phyloP scores from a whole-genome alignment of 2,113 vertebrate species.

The Galbula dea region DNA sequence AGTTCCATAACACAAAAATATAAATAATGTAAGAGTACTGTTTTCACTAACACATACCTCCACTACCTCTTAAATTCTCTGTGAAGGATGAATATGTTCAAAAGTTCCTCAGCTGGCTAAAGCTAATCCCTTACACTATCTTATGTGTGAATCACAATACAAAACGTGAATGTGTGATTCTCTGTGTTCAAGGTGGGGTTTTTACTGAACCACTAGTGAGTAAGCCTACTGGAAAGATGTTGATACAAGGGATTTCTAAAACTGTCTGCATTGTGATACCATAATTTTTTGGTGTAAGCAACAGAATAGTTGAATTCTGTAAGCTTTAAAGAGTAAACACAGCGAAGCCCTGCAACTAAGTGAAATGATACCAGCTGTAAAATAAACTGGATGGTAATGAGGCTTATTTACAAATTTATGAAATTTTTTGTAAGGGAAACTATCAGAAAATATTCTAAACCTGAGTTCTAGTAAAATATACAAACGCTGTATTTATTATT shows the following conservation, averaged over 20 bases:
- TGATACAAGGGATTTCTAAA: neutral
- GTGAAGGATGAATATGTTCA: neutral
- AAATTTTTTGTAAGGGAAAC: neutral
- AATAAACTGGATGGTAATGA: neutral
- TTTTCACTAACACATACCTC: neutral
- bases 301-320: neutral
- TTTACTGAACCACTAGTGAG: neutral
- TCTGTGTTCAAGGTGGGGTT: neutral
- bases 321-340: neutral
- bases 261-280: neutral
- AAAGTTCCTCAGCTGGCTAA: neutral
- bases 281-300: neutral
- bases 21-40: neutral
- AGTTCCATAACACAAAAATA: neutral
- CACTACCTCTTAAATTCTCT: neutral
- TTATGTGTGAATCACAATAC: neutral
- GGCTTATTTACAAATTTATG: neutral
- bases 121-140: neutral
- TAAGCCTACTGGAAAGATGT: neutral
- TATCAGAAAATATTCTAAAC: neutral
- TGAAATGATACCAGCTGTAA: neutral
- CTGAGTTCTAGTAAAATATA: neutral
- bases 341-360: neutral
- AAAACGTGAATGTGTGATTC: neutral
- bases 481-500: neutral